Percentiles rank a stretch among this genome's conserved stretches.
Evolutionary conservation across 2,888 invertebrate genomes (phyloP).

Genomic region (Uloborus plumipes): DNA sequence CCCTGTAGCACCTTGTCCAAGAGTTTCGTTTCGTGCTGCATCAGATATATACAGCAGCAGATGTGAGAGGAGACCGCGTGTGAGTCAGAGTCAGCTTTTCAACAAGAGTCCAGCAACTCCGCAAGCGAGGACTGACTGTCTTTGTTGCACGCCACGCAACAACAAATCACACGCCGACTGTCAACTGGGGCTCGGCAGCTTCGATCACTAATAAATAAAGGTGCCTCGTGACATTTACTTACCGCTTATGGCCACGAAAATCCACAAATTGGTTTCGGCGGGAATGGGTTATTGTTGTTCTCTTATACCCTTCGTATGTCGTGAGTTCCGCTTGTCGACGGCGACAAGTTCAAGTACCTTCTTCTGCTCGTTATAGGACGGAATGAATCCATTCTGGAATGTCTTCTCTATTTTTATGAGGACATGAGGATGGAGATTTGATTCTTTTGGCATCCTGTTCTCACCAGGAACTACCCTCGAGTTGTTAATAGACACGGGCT

Average conservation of each 20-base stretch:
- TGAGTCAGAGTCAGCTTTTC: slow-evolving; percentile 44
- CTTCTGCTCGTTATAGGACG: too few relatives aligned
- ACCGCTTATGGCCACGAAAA: slow-evolving; percentile 29
- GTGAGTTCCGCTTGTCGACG: too few relatives aligned
- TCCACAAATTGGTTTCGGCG: not conserved
- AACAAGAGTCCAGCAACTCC: slow-evolving; percentile 12
- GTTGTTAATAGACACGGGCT: too few relatives aligned
- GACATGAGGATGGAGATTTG: too few relatives aligned
- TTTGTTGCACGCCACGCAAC: slow-evolving; percentile 49
- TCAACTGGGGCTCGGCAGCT: slow-evolving; percentile 46
- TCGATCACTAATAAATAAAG: slow-evolving; percentile 57
- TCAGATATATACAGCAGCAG: slow-evolving; percentile 28
- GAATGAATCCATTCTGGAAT: too few relatives aligned
- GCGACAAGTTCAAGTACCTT: too few relatives aligned
- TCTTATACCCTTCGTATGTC: too few relatives aligned
- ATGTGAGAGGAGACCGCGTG: slow-evolving; percentile 27
- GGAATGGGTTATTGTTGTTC: too few relatives aligned
- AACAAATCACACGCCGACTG: slow-evolving; percentile 50
- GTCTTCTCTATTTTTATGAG: too few relatives aligned
- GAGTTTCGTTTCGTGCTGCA: slow-evolving; percentile 25
- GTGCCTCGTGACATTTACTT: slow-evolving; percentile 25
- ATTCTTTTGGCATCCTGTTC: too few relatives aligned
- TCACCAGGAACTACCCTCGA: too few relatives aligned
- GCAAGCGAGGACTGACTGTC: slow-evolving; percentile 6
- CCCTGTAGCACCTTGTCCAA: too few relatives aligned